Percentiles rank a stretch among this genome's conserved stretches.
phyloP scores from a whole-genome alignment of 2,113 vertebrate species.

The Pampusana beccarii region DNA sequence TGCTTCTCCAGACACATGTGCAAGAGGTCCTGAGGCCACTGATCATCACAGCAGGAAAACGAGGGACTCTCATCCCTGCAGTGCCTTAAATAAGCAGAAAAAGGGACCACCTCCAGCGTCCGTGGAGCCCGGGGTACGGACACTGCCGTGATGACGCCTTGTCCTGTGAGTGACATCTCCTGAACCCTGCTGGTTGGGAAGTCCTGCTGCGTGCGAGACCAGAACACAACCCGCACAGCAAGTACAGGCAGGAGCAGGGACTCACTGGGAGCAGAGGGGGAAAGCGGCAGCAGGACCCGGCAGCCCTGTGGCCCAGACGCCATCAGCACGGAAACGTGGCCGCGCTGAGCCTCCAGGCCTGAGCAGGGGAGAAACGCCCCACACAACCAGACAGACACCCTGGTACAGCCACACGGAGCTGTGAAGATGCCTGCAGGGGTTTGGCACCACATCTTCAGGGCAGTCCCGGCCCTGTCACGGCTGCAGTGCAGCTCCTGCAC shows the following conservation, averaged over 20 bases:
- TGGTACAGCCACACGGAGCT: rapidly evolving
- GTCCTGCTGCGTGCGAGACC: neutral
- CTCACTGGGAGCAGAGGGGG: neutral
- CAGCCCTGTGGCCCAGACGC: neutral
- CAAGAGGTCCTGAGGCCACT: neutral
- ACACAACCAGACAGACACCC: neutral
- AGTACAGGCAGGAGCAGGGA: neutral
- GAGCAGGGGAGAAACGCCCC: neutral
- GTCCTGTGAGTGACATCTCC: neutral
- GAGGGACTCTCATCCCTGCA: neutral
- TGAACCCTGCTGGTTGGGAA: neutral
- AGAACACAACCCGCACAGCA: neutral
- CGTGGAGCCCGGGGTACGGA: rapidly evolving
- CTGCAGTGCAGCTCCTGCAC: rapidly evolving
- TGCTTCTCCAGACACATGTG: neutral
- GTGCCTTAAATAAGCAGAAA: neutral
- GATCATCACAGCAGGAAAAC: neutral
- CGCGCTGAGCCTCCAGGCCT: neutral
- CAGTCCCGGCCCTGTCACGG: neutral
- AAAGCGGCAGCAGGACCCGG: neutral
- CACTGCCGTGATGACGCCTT: rapidly evolving
- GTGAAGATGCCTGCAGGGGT: neutral
- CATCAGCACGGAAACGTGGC: neutral
- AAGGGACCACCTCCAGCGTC: neutral
- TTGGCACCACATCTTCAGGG: rapidly evolving